Conservation (phyloP, 2,113 vertebrate species). For the Tragulus kanchil region DNA sequence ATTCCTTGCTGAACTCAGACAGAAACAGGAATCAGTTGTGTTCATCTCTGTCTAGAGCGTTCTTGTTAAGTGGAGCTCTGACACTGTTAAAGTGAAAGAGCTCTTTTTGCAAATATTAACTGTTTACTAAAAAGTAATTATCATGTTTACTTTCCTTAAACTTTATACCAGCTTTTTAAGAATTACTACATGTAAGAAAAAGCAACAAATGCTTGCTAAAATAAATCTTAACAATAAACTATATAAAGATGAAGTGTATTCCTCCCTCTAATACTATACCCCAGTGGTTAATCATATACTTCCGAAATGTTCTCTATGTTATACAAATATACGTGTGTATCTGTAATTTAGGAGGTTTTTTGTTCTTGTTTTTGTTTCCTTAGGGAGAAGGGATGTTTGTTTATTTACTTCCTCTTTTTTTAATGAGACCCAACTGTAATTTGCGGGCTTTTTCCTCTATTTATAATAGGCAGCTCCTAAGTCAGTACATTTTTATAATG, state of each 20-base stretch:
- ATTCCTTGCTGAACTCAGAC: background rate
- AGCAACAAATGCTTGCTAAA: conserved; percentile 5
- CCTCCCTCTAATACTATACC: background rate
- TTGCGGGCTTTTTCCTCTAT: background rate
- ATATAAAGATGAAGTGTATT: background rate
- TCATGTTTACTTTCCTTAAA: conserved; percentile 18
- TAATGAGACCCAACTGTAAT: background rate
- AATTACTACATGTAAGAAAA: background rate
- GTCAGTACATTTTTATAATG: background rate
- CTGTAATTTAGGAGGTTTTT: background rate
- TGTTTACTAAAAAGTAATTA: background rate
- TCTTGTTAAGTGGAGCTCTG: background rate
- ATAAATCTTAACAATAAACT: background rate
- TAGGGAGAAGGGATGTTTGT: background rate
- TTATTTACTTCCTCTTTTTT: background rate
- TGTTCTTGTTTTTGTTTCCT: background rate
- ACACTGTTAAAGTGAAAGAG: background rate
- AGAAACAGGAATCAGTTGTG: background rate
- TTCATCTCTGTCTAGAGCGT: background rate
- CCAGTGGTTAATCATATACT: background rate
- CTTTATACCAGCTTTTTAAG: background rate
- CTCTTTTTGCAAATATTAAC: background rate
- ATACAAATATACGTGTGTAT: background rate
- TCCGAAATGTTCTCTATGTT: background rate
- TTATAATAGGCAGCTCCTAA: background rate